Percentiles rank a stretch among this genome's conserved stretches.
Conservation (phyloP, 2,888 invertebrate species). For the Elegia similella region DNA sequence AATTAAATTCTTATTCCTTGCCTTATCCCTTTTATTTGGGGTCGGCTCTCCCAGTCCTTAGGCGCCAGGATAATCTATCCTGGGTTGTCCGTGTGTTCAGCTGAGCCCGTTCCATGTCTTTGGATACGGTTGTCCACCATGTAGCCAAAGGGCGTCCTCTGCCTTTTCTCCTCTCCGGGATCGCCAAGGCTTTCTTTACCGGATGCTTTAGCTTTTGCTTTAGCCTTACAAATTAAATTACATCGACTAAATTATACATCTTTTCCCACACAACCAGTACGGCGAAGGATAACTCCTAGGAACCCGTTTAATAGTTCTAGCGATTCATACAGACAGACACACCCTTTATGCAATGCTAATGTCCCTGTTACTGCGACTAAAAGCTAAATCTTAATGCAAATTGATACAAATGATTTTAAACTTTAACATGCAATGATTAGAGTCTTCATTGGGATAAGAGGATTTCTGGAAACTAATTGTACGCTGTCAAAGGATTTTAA, state of each 20-base stretch:
- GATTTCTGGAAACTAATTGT: conserved; percentile 28
- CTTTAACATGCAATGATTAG: not conserved
- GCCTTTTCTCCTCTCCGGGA: too few relatives aligned
- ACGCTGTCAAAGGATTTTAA: conserved; percentile 47
- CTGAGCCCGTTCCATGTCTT: too few relatives aligned
- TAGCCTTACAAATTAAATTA: not conserved
- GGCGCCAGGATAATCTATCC: too few relatives aligned
- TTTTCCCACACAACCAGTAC: not conserved
- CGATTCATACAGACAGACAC: conserved; percentile 12
- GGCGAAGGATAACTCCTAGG: conserved; percentile 7
- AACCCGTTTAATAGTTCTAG: conserved; percentile 13
- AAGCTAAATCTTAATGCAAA: conserved; percentile 2
- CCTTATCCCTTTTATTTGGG: too few relatives aligned
- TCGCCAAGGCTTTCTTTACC: too few relatives aligned
- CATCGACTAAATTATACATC: not conserved
- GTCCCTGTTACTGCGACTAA: conserved; percentile 3
- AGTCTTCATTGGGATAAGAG: not conserved
- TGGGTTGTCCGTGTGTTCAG: too few relatives aligned
- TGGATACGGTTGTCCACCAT: too few relatives aligned
- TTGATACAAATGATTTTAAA: not conserved
- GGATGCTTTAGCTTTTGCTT: too few relatives aligned
- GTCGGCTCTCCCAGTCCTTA: too few relatives aligned
- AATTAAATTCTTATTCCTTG: too few relatives aligned
- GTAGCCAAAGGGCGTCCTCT: too few relatives aligned
- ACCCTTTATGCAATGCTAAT: conserved; percentile 22